Base-by-base conservation (phyloP, 2,797 vertebrate species). In the Melanotaenia parkinsoni region DNA sequence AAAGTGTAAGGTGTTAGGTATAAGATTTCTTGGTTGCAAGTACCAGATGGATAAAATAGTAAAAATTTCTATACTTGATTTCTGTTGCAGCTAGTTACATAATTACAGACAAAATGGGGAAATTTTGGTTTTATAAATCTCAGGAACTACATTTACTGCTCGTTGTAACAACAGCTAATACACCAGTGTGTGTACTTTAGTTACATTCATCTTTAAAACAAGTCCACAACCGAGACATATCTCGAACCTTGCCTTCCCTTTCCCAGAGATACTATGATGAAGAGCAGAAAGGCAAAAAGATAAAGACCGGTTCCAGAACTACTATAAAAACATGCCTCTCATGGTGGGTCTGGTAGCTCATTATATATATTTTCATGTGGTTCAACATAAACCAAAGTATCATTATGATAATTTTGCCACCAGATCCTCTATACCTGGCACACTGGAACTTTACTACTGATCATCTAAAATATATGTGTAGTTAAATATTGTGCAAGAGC, bases 401-500 rank as follows among this genome's bases (percentile, higher is more conserved):
- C 0, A 54, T 13, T 13, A 13, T 13, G 51, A 10, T 28, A 14
- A 54, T 54, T 54, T 26, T 54, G 51, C 51, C 51, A 54, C 51
- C 4, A 54, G 51, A 54, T 54, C 22, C 24, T 54, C 24, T 28
- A 11, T 13, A 20, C 6, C 5, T n/a, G 18, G 26, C 32, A 50
- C 24, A 30, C 24, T 51, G 58, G 12, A 61, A 26, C 67, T 50
- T 61, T 53, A 38, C 13, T n/a, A 4, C 1, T 3, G 10, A 9
- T 24, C 1, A 43, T 57, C 32, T 32, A 35, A 56, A 45, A 51
- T 53, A 28, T 20, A n/a, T 0, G 0, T 37, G 57, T 24, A 5
- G 35, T 67, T 70, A 13, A 67, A 68, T 60, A 8, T 16, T 33
- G 1, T 53, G 32, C 20, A 63, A 20, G 10, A 63, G n/a, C 40